Conservation (phyloP, 2,888 invertebrate genomes). For the Meiosimyza decipiens region DNA sequence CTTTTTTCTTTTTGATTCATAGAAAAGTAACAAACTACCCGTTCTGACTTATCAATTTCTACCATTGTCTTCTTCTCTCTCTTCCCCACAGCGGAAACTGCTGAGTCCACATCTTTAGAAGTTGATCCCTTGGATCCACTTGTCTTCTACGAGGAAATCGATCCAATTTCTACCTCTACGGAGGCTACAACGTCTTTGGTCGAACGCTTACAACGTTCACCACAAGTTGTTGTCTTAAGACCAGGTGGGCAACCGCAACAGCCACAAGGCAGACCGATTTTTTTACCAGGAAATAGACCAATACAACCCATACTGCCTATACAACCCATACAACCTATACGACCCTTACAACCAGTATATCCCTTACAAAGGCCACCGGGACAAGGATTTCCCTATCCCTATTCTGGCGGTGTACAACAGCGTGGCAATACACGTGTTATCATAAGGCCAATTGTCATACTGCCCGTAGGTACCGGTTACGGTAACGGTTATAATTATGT, state of each 20-base stretch:
- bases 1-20: background rate
- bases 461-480: slow-evolving; percentile 37
- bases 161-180: slow-evolving; percentile 9
- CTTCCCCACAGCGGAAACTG: background rate
- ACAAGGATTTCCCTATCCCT: background rate
- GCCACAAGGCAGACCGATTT: background rate
- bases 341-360: slow-evolving; percentile 16
- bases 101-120: background rate
- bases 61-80: slow-evolving; percentile 21
- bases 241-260: background rate
- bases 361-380: slow-evolving; percentile 1
- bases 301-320: slow-evolving; percentile 3
- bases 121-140: slow-evolving; percentile 35
- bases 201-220: slow-evolving; percentile 30
- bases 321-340: slow-evolving; percentile 10
- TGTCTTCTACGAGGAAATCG: slow-evolving; percentile 28
- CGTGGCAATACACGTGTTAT: slow-evolving; percentile 32
- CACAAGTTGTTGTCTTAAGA: slow-evolving; percentile 27
- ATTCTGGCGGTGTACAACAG: background rate
- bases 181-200: background rate
- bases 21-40: background rate
- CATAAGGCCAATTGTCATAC: slow-evolving; percentile 37
- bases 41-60: slow-evolving; percentile 19
- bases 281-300: background rate
- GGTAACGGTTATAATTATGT: slow-evolving; percentile 8